Conservation (phyloP, 2,888 invertebrate species). For the Yponomeuta cagnagella region DNA sequence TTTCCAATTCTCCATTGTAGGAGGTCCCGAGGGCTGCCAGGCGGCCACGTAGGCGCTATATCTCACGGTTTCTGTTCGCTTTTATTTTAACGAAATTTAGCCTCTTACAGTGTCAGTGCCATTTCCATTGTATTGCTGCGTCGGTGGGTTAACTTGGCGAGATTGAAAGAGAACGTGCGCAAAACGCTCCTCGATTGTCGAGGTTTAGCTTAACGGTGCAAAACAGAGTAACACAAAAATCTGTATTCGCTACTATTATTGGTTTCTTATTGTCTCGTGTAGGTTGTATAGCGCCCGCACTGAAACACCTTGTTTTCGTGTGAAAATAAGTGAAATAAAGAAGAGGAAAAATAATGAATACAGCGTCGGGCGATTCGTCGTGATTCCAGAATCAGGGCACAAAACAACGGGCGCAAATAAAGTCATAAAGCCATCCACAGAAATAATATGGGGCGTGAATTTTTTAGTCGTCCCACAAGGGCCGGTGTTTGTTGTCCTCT, state of each 20-base stretch:
- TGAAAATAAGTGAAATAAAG: slow-evolving; percentile 11
- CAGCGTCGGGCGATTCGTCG: slow-evolving; percentile 12
- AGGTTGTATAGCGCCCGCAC: background rate
- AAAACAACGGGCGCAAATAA: slow-evolving; percentile 47
- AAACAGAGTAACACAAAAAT: background rate
- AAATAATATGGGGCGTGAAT: slow-evolving; percentile 60
- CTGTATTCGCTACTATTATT: background rate
- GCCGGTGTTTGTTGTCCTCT: slow-evolving; percentile 60
- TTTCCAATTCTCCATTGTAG: slow-evolving; percentile 74
- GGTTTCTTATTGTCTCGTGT: background rate
- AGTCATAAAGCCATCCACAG: slow-evolving; percentile 61
- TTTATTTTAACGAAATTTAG: slow-evolving; percentile 75
- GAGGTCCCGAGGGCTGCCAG: slow-evolving; percentile 56
- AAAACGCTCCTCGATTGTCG: slow-evolving; percentile 41
- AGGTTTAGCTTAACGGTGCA: background rate
- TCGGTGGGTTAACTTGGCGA: slow-evolving; percentile 67
- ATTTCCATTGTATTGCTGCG: slow-evolving; percentile 66
- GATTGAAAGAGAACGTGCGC: slow-evolving; percentile 69
- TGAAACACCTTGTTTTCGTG: background rate
- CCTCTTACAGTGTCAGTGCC: slow-evolving; percentile 64
- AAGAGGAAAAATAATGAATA: slow-evolving; percentile 3
- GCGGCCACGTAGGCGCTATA: slow-evolving; percentile 74
- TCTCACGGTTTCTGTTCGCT: slow-evolving; percentile 70
- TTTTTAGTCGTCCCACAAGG: slow-evolving; percentile 54
- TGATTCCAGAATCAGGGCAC: slow-evolving; percentile 19